phyloP scores from a whole-genome alignment of 2,888 invertebrate species.

The Cephalotes varians region DNA sequence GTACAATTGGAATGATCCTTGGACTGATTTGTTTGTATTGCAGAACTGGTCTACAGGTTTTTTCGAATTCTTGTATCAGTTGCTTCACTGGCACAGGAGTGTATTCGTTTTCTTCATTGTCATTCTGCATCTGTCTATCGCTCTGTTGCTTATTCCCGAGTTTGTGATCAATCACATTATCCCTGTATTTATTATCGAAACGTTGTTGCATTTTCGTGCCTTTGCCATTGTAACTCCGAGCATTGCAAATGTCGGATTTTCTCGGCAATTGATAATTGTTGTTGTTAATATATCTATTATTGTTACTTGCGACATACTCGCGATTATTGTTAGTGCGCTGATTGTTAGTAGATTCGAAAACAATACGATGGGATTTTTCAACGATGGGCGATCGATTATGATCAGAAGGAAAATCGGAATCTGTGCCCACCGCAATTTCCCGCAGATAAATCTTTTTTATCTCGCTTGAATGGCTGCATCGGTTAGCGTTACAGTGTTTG shows the following conservation, averaged over 20 bases:
- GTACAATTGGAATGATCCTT: constrained; percentile 77
- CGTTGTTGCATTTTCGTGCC: constrained; percentile 75
- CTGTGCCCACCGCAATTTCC: constrained; percentile 83
- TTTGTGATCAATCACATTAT: constrained; percentile 52
- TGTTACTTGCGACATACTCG: constrained; percentile 71
- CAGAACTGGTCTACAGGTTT: constrained; percentile 87
- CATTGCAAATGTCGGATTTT: constrained; percentile 60
- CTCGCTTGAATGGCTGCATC: constrained; percentile 71
- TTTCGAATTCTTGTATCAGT: constrained; percentile 89
- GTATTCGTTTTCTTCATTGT: constrained; percentile 78
- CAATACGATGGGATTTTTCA: constrained; percentile 76
- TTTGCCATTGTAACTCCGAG: constrained; percentile 61
- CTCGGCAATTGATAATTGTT: constrained; percentile 58
- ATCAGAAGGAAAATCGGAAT: constrained; percentile 73
- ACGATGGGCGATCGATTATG: constrained; percentile 63
- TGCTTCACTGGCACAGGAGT: constrained; percentile 85
- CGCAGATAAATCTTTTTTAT: constrained; percentile 82
- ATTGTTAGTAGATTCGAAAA: constrained; percentile 69
- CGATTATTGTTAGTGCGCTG: constrained; percentile 66
- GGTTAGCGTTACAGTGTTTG: constrained; percentile 64
- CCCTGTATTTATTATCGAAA: constrained; percentile 79
- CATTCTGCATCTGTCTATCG: constrained; percentile 2
- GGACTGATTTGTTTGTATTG: constrained; percentile 87
- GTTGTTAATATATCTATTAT: constrained; percentile 71
- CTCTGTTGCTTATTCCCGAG: constrained; percentile 50